Percentiles rank a stretch among this genome's conserved stretches.
Conservation (phyloP, 2,113 vertebrate species). For the Eulemur macaco region DNA sequence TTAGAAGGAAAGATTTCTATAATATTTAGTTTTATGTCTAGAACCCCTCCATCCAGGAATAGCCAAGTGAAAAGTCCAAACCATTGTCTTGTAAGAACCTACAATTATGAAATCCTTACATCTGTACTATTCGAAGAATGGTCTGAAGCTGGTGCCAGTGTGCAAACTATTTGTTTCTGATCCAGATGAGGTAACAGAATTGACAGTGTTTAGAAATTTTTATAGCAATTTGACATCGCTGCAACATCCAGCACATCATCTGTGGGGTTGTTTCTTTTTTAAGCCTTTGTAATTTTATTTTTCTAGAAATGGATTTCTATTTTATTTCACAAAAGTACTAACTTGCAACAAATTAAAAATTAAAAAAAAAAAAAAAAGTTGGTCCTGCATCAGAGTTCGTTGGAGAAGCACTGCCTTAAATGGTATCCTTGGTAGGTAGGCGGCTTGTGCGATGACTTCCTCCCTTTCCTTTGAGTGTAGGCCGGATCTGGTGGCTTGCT, state of each 20-base stretch:
- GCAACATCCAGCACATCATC: background rate
- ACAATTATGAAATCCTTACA: background rate
- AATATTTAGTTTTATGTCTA: background rate
- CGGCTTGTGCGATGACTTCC: background rate
- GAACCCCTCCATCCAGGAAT: background rate
- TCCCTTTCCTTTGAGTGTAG: background rate
- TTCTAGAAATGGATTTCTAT: conserved; percentile 41
- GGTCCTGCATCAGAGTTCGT: background rate
- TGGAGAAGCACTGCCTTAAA: background rate
- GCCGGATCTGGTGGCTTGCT: background rate
- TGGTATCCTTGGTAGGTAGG: background rate
- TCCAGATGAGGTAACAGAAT: background rate
- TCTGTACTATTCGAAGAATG: background rate
- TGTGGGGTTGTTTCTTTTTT: background rate
- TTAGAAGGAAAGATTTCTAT: background rate
- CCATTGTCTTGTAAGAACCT: background rate
- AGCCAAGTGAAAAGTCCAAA: background rate
- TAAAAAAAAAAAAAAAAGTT: background rate
- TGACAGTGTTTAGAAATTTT: background rate
- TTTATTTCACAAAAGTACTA: conserved; percentile 2
- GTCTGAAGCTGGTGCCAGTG: background rate
- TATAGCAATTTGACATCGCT: background rate
- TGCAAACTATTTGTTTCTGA: background rate
- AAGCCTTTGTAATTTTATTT: background rate
- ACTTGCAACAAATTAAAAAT: background rate